Percentiles rank a stretch among this genome's conserved stretches.
These are phyloP conservation scores for Cirrhinus mrigala DNA, from an alignment of 2,797 vertebrate species.

Conservation along the genomic window DNA sequence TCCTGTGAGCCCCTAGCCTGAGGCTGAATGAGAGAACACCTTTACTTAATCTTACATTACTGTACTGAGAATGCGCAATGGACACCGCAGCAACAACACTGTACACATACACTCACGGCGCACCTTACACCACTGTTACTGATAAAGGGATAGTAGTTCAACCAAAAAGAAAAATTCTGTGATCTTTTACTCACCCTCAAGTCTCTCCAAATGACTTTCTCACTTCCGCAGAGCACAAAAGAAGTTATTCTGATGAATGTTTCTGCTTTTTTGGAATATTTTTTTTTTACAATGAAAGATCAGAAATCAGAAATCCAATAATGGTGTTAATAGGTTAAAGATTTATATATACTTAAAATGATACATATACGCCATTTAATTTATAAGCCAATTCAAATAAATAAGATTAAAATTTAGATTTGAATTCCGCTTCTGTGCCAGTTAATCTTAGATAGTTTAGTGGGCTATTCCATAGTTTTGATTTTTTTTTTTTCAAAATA, in stretches of 20 bases:
- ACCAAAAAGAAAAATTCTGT: neutral
- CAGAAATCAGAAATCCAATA: no score
- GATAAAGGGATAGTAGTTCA: neutral
- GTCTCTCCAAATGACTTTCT: neutral
- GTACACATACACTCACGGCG: constrained; percentile 14
- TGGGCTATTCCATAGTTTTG: no score
- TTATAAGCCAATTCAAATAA: no score
- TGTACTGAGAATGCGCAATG: constrained; percentile 44
- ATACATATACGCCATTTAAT: no score
- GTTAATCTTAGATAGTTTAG: no score
- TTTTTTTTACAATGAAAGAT: neutral
- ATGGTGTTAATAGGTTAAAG: no score
- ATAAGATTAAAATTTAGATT: no score
- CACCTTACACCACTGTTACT: neutral
- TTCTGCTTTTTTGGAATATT: no score
- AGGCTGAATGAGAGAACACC: constrained; percentile 44
- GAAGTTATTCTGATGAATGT: neutral
- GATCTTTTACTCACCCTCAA: neutral
- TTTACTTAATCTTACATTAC: constrained; percentile 53
- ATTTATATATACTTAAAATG: no score
- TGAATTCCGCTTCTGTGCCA: no score
- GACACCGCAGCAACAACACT: constrained; percentile 36
- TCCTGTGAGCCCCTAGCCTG: constrained; percentile 59
- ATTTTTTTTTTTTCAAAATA: no score
- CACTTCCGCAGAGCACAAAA: neutral